Percentiles rank a stretch among this genome's conserved stretches.
These are phyloP conservation scores for Cetoscarus ocellatus DNA, from an alignment of 2,797 vertebrate genomes.

Conservation along the genomic window DNA sequence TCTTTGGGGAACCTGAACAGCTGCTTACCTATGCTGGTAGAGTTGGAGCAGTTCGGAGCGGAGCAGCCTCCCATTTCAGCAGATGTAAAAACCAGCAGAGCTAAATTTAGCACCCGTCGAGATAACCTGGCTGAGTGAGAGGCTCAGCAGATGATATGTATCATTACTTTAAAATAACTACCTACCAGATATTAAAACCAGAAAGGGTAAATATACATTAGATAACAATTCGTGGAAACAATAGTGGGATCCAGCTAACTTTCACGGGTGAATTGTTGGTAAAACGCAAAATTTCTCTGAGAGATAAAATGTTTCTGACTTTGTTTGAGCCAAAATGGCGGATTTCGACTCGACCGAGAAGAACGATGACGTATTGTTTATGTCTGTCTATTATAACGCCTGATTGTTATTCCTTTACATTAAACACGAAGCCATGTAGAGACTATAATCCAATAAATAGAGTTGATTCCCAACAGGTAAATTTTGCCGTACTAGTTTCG, in stretches of 20 bases:
- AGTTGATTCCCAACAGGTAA: too few relatives aligned
- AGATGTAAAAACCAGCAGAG: slow-evolving; percentile 1
- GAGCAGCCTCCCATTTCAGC: slow-evolving; percentile 86
- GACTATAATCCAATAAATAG: too few relatives aligned
- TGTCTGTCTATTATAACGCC: slow-evolving; percentile 51
- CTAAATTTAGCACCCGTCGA: slow-evolving; percentile 28
- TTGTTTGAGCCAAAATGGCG: slow-evolving; percentile 92
- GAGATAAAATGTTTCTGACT: slow-evolving; percentile 73
- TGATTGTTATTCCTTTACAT: slow-evolving; percentile 2
- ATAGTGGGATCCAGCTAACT: rapidly evolving
- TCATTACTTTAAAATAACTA: slow-evolving; percentile 28
- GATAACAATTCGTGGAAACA: slow-evolving; percentile 13
- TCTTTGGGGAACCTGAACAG: slow-evolving; percentile 88
- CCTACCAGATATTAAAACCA: background rate
- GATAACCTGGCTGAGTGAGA: slow-evolving; percentile 36
- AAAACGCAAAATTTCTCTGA: slow-evolving; percentile 25
- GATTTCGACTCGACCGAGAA: slow-evolving; percentile 30
- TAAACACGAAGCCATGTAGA: too few relatives aligned
- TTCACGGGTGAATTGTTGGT: background rate
- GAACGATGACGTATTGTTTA: slow-evolving; percentile 58
- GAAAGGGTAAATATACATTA: background rate
- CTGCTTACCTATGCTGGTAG: slow-evolving; percentile 87
- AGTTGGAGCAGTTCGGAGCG: slow-evolving; percentile 88
- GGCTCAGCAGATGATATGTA: slow-evolving; percentile 32
- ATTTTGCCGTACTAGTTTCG: too few relatives aligned